A percentile compares a stretch with the other conserved stretches of the same genome.
Evolutionary conservation across 2,113 vertebrate genomes (phyloP).

Genomic region (Cromileptes altivelis): DNA sequence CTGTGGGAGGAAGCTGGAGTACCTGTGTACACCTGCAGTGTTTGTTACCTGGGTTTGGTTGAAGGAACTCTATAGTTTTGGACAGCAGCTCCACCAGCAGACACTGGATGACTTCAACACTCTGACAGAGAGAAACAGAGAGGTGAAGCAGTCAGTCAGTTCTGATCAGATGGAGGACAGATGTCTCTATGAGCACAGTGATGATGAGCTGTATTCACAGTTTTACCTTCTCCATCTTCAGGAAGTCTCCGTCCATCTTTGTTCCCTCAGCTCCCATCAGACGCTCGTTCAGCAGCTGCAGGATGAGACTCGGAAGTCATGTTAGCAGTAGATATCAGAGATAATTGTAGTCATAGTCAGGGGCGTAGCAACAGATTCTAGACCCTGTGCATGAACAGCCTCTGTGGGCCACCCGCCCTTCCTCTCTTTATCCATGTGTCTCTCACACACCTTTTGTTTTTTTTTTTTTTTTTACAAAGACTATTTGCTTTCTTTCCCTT

Average conservation of each 20-base stretch:
- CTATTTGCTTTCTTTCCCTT: too few relatives aligned
- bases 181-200: not conserved
- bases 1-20: too few relatives aligned
- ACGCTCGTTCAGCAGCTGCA: constrained; percentile 93
- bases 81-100: constrained; percentile 89
- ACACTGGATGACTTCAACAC: constrained; percentile 88
- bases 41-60: constrained; percentile 94
- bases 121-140: constrained; percentile 77
- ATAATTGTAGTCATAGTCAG: too few relatives aligned
- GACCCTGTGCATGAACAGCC: too few relatives aligned
- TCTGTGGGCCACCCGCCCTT: too few relatives aligned
- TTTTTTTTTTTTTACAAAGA: too few relatives aligned
- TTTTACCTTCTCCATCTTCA: constrained; percentile 92
- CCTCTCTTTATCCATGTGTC: too few relatives aligned
- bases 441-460: too few relatives aligned
- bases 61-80: constrained; percentile 92
- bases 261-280: constrained; percentile 94
- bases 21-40: too few relatives aligned
- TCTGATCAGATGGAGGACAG: not conserved
- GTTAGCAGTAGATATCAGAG: not conserved
- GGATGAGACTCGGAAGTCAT: not conserved
- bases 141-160: not conserved
- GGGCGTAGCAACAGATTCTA: too few relatives aligned
- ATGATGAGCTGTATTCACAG: not conserved
- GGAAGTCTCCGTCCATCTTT: constrained; percentile 92